Percentiles rank a stretch among this genome's conserved stretches.
These are phyloP conservation scores for Melinaea marsaeus DNA, from an alignment of 2,888 invertebrate species.

Conservation along the genomic window DNA sequence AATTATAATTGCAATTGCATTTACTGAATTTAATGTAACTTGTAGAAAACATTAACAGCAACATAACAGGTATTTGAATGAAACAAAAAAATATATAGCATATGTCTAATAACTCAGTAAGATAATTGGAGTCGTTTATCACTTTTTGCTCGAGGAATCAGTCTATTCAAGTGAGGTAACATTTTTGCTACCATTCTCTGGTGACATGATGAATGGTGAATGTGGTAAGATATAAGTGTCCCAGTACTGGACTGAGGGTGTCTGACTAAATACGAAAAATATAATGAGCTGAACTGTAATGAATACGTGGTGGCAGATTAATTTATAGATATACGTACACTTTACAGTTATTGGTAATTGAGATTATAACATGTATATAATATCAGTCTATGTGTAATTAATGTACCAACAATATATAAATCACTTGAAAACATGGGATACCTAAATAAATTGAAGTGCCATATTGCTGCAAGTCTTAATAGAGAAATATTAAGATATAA, in stretches of 20 bases:
- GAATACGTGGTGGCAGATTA: background rate
- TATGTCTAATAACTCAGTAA: background rate
- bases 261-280: background rate
- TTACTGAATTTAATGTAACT: background rate
- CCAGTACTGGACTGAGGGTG: background rate
- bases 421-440: no score
- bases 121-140: background rate
- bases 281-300: background rate
- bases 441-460: no score
- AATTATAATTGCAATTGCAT: background rate
- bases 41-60: background rate
- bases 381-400: no score
- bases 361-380: no score
- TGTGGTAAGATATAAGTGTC: background rate
- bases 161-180: slow-evolving; percentile 2
- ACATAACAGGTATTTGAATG: background rate
- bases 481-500: no score
- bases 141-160: slow-evolving; percentile 5
- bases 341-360: no score
- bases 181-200: slow-evolving; percentile 4
- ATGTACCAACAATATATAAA: no score
- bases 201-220: slow-evolving; percentile 1
- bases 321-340: background rate
- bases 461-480: no score
- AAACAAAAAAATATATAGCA: background rate